Evolutionary conservation across 2,888 invertebrate species (phyloP), one percentile per base, ranked within the genome.

Genomic region (Bruchidius siliquastri): DNA sequence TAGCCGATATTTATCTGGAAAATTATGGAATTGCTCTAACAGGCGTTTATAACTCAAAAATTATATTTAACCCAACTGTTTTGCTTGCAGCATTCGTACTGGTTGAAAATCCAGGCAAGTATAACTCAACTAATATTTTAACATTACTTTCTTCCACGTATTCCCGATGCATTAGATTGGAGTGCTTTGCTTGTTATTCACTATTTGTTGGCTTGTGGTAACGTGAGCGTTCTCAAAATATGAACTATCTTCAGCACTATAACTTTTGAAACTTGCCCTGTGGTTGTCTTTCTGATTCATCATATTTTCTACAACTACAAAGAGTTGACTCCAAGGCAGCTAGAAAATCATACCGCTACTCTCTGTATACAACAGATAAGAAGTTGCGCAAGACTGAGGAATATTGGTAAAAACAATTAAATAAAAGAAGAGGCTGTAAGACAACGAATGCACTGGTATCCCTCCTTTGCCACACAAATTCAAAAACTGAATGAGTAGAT

Each of bases 31-130:
- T 13, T 49, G 8, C 49, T 49, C 8, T 49, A 18, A 49, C 13
- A 49, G 49, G 49, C 49, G 18, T 13, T 49, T 1, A 4, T 49
- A 68, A 67, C 49, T 66, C 69, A 72, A 66, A 67, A 22, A 72
- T n/a, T 69, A 69, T 20, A 71, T 69, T 68, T 66, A 74, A 71
- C 71, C 69, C 68, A 69, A 68, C n/a, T 76, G 74, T 67, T 78
- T 76, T 79, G 70, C 73, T 79, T 79, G 71, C 76, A 79, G 79
- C 78, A 75, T 78, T 78, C 79, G 78, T 78, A 76, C 76, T 79
- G 72, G 77, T 78, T 75, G 79, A 79, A 75, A 76, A 77, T 76
- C 78, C 77, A 78, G 79, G 79, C 79, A 79, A 79, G 79, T 79
- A 79, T 78, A 49, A 49, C 72, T 72, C 68, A 26, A 72, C 26